Conservation (phyloP, 1,140 invertebrate species). For the Drosophila mojavensis region DNA sequence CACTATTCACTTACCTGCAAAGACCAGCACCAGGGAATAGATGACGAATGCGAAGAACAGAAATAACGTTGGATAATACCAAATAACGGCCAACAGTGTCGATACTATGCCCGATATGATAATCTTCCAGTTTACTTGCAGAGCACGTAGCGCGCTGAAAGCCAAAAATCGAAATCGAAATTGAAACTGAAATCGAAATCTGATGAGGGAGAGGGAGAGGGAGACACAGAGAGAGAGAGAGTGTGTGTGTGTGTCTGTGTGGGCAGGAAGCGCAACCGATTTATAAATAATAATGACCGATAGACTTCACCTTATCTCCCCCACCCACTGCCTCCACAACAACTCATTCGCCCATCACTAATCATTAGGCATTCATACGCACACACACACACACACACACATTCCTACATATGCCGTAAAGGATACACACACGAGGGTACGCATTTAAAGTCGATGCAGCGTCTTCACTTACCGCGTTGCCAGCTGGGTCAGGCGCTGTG, state of each 20-base stretch:
- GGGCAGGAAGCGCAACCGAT: slow-evolving; percentile 1
- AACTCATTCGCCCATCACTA: background rate
- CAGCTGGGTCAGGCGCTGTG: slow-evolving; percentile 57
- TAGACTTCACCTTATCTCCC: background rate
- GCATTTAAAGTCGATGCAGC: slow-evolving; percentile 10
- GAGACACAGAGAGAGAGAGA: too few relatives aligned
- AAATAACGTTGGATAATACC: slow-evolving; percentile 83
- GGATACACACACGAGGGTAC: slow-evolving; percentile 29
- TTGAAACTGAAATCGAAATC: background rate
- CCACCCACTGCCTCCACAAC: background rate
- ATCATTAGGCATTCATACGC: background rate
- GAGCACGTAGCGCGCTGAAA: slow-evolving; percentile 62
- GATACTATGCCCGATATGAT: slow-evolving; percentile 71
- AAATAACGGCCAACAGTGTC: slow-evolving; percentile 80
- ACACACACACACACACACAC: slow-evolving; percentile 4
- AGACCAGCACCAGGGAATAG: slow-evolving; percentile 77
- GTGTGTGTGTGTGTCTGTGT: background rate
- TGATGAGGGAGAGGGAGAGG: background rate
- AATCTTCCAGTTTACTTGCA: slow-evolving; percentile 82
- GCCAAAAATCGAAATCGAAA: background rate
- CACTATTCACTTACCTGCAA: slow-evolving; percentile 61
- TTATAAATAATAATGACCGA: slow-evolving; percentile 19
- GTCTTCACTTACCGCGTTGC: slow-evolving; percentile 57
- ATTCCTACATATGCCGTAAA: slow-evolving; percentile 4
- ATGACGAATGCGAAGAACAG: slow-evolving; percentile 79